phyloP scores from a whole-genome alignment of 2,797 vertebrate species.

The Ptychobarbus kaznakovi region DNA sequence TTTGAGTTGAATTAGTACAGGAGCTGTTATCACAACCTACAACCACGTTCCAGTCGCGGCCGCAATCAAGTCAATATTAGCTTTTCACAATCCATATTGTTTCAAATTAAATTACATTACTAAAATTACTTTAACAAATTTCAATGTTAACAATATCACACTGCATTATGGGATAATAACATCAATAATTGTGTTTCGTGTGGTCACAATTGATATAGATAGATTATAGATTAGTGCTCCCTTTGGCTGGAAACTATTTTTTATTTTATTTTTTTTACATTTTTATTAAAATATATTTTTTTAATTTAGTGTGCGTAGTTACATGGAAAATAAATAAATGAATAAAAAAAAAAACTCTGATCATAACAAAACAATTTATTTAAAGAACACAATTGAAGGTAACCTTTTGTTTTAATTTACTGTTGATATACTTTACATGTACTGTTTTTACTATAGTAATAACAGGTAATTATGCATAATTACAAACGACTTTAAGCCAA shows the following conservation, averaged over 20 bases:
- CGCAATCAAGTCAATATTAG: background rate
- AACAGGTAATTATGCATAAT: background rate
- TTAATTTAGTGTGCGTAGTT: background rate
- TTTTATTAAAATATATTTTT: background rate
- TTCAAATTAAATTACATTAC: background rate
- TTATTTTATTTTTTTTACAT: background rate
- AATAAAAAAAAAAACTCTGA: background rate
- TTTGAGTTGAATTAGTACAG: slow-evolving; percentile 36
- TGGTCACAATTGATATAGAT: no score
- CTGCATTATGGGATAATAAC: slow-evolving; percentile 7
- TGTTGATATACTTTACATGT: background rate
- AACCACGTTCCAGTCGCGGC: slow-evolving; percentile 14
- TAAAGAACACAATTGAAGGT: background rate
- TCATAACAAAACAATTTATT: background rate
- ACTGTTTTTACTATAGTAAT: background rate
- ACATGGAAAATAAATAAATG: no score
- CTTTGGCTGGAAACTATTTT: background rate
- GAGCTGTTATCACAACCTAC: slow-evolving; percentile 8
- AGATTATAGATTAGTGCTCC: background rate
- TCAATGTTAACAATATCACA: slow-evolving; percentile 19
- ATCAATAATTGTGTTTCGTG: background rate
- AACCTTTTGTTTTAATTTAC: background rate
- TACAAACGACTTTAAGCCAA: background rate
- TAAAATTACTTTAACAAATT: slow-evolving; percentile 2
- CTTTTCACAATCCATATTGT: background rate